Evolutionary conservation across 2,113 vertebrate genomes (phyloP), one percentile per base, ranked within the genome.

Genomic region (Tursiops truncatus): DNA sequence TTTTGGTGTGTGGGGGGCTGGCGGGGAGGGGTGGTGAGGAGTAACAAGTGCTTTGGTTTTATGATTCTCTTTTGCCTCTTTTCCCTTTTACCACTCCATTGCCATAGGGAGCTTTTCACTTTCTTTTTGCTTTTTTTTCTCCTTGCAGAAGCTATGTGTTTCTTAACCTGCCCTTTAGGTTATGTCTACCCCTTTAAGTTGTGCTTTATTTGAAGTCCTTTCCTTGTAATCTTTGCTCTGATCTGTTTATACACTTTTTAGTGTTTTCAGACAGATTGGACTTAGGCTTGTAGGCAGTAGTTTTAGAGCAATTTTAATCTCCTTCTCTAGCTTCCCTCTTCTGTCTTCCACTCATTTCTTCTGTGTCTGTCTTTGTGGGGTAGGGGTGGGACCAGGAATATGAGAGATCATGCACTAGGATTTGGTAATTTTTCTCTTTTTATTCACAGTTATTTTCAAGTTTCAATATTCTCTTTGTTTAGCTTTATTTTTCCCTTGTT

Each of bases 21-120:
- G 74, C 12, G n/a, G 6, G 33, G 36, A 89, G 50, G 26, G 7
- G 4, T 33, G 21, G 10, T 67, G 20, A 84, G 47, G 9, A 47
- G 28, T 89, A 84, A 33, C 53, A 33, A 36, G 5, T 63, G 67
- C 36, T 65, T 71, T 92, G 53, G 70, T 31, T 80, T 95, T 67
- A 62, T 97, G 65, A 17, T 73, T 92, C 17, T 85, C 18, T 93
- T 94, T 95, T 91, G 62, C n/a, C 53, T 77, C n/a, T 77, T 87
- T 67, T 63, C 9, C 9, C 31, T 68, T 83, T 91, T 91, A 38
- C 44, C 33, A 56, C 31, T 97, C 8, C 14, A n/a, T 81, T 88
- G 41, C 31, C 44, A 67, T 70, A 74, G 18, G 21, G 74, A 31
- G 6, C 2, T 89, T 92, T 50, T 84, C 9, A 85, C n/a, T 90